Percentiles rank a stretch among this genome's conserved stretches.
Conservation (phyloP, 2,888 invertebrate species). For the Plagodis dolabraria region DNA sequence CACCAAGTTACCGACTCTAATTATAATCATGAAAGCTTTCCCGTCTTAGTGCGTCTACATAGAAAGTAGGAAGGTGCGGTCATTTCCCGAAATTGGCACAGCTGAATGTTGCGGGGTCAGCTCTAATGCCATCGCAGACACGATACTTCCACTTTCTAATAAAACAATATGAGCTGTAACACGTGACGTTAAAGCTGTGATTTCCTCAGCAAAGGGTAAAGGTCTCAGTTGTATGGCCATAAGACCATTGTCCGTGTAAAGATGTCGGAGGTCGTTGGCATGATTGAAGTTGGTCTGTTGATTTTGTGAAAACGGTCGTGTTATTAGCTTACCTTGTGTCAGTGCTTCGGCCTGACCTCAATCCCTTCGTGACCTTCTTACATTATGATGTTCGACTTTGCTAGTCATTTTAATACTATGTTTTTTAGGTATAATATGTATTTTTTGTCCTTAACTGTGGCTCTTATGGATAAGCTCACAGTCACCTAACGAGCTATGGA, state of each 20-base stretch:
- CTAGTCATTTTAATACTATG: conserved; percentile 7
- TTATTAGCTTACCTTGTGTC: conserved; percentile 37
- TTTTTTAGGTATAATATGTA: no score
- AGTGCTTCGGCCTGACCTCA: conserved; percentile 46
- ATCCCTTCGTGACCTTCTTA: conserved; percentile 25
- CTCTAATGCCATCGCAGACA: conserved; percentile 40
- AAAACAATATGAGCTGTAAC: conserved; percentile 26
- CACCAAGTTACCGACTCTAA: not conserved
- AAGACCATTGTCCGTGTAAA: conserved; percentile 57
- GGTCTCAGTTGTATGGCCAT: conserved; percentile 42
- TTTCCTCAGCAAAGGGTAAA: conserved; percentile 36
- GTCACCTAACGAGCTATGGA: no score
- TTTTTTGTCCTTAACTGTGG: no score
- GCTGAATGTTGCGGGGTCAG: conserved; percentile 61
- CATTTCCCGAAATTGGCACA: conserved; percentile 65
- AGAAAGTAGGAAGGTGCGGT: conserved; percentile 62
- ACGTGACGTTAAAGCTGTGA: conserved; percentile 38
- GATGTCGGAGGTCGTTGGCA: conserved; percentile 64
- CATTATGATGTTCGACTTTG: conserved; percentile 10
- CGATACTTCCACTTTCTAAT: conserved; percentile 36
- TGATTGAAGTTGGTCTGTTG: conserved; percentile 55
- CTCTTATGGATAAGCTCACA: no score
- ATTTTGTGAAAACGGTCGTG: conserved; percentile 45
- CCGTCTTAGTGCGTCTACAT: conserved; percentile 37
- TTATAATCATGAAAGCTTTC: conserved; percentile 13